Evolutionary conservation across 2,797 vertebrate species (phyloP).

Genomic region (Heteromormyrus szaboi): DNA sequence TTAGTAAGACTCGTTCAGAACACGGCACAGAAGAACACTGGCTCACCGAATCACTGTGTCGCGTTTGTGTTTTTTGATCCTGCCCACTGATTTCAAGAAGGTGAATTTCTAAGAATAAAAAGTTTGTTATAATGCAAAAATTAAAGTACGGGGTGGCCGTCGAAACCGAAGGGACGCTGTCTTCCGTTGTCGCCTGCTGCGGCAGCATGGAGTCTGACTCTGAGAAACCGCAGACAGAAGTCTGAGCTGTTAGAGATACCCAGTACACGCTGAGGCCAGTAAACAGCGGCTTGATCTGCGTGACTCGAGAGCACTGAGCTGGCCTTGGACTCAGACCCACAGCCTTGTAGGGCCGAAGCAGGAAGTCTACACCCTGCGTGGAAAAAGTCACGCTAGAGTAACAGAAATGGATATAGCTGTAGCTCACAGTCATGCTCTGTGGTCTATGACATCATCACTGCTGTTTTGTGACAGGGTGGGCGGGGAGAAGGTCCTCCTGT

Average conservation of each 20-base stretch:
- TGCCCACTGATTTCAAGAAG: background rate
- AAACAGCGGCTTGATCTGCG: background rate
- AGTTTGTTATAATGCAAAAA: background rate
- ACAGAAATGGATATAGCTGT: background rate
- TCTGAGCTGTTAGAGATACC: background rate
- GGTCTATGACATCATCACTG: background rate
- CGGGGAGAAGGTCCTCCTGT: constrained; percentile 85
- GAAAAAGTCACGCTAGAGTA: background rate
- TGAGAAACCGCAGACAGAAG: background rate
- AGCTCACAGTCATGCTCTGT: background rate
- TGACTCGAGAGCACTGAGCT: background rate
- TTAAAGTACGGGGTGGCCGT: background rate
- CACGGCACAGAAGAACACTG: background rate
- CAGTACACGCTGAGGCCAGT: background rate
- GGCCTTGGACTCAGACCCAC: background rate
- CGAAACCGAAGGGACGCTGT: background rate
- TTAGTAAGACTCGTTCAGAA: background rate
- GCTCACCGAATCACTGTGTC: background rate
- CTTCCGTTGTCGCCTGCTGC: background rate
- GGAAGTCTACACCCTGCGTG: background rate
- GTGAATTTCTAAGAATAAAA: background rate
- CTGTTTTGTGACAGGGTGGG: constrained; percentile 70
- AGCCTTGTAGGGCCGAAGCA: background rate
- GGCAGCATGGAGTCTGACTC: background rate
- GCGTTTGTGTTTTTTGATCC: background rate